Evolutionary conservation across 2,113 vertebrate species (phyloP), one percentile per base, ranked within the genome.

Genomic region (Anseranas semipalmata): DNA sequence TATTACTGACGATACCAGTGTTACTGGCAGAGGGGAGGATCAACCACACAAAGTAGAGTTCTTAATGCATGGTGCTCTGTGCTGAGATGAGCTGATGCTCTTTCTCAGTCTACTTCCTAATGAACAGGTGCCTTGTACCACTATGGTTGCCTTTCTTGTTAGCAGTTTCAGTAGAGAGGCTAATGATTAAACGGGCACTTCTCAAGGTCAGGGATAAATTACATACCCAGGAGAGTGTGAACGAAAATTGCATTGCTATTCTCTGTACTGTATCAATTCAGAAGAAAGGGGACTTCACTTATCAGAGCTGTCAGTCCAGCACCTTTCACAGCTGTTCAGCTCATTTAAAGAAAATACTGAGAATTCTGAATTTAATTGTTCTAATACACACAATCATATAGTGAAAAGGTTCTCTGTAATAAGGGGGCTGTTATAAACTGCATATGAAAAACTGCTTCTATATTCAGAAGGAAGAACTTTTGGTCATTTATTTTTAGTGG

Each of bases 131-230:
- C 70, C 85, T 58, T 65, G 50, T 41, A 72, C 70, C 52, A 11
- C 77, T 35, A 52, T 16, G 59, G 74, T 89, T 94, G 86, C 87
- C 75, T 92, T 92, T 88, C 89, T 87, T 82, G 79, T 89, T 79
- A 91, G 73, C 70, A 41, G 33, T 41, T 67, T 85, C 55, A 48
- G 77, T 10, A 22, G 63, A 80, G 85, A 85, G 63, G 27, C 89
- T 52, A 56, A 52, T 70, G 89, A 79, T 87, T 94, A 76, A 90
- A 88, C 3, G 1, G 72, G 75, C 52, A 46, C 48, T 93, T 76
- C 79, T 78, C 75, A 85, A 74, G 83, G 72, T 90, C 93, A 85
- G 70, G 56, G 82, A 76, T 79, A 87, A 96, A 92, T 93, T 37
- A 92, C 83, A 85, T 16, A 70, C 48, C 85, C 3, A 0, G 32